Evolutionary conservation across 2,797 vertebrate genomes (phyloP), one percentile per base, ranked within the genome.

Genomic region (Poeciliopsis paucimaculata): DNA sequence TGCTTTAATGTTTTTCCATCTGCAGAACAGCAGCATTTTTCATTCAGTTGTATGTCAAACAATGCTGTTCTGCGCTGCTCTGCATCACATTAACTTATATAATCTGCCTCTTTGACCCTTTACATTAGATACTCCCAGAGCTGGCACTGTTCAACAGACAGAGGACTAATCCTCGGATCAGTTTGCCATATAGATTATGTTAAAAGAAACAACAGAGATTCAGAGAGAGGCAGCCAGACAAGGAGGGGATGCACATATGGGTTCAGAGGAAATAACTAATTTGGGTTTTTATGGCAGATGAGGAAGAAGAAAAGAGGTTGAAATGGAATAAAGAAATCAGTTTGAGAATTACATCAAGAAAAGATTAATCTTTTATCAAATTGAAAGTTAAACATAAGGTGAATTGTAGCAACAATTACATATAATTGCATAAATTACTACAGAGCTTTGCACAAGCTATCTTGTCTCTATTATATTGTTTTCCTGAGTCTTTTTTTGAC

Each of bases 351-450:
- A 82, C 51, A 49, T 86, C 75, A 89, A 80, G 77, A 79, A 77
- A 81, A 70, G 82, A 90, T 91, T 64, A 91, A 90, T 90, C 86
- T 91, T 91, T 90, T 79, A 92, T 91, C 78, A 83, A 89, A 88
- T 76, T 76, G 78, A 87, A 82, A 74, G 82, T 77, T 53, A 53
- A 53, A 26, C 26, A 53, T 55, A n/a, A 55, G 4, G 72, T 83
- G 75, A 26, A 73, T 51, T 51, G 51, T 26, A 23, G 31, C 9
- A 76, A 47, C 5, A 47, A 46, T 51, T 72, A 49, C 43, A 47
- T 31, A 26, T 20, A 64, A 39, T 64, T 34, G 45, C 28, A 62
- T 28, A 47, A 76, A 47, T 66, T 15, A 49, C 15, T 15, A 49
- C 15, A 47, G 18, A 51, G 31, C 18, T 41, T 20, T 41, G 20